Percentiles rank a stretch among this genome's conserved stretches.
These are phyloP conservation scores for Andrena bucephala DNA, from an alignment of 2,888 invertebrate genomes.

Conservation along the genomic window DNA sequence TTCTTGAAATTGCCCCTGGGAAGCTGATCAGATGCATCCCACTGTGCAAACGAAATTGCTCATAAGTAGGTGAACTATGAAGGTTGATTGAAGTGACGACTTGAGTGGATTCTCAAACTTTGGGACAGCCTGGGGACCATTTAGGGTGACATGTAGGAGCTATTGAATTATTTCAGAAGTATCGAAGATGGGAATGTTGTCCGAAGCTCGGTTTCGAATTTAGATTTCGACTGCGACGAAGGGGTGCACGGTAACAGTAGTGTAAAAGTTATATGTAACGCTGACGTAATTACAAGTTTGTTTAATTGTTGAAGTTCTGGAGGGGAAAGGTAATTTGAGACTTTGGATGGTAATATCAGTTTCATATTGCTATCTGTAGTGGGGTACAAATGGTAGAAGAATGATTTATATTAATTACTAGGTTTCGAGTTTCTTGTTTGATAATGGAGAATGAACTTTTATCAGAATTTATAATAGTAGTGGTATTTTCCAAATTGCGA, in stretches of 20 bases:
- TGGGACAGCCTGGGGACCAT: too few relatives aligned
- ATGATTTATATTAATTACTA: too few relatives aligned
- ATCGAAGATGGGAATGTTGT: constrained; percentile 1
- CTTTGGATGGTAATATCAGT: neutral
- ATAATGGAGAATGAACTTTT: too few relatives aligned
- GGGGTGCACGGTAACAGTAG: neutral
- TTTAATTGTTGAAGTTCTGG: constrained; percentile 10
- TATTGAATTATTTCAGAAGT: too few relatives aligned
- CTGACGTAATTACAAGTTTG: constrained; percentile 13
- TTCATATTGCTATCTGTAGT: neutral
- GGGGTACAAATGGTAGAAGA: too few relatives aligned
- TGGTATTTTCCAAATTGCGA: too few relatives aligned
- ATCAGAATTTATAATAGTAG: too few relatives aligned
- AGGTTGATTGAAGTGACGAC: neutral
- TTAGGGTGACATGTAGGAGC: too few relatives aligned
- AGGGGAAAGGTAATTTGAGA: neutral
- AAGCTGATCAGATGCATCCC: constrained; percentile 20
- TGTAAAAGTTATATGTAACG: neutral
- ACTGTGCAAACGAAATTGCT: constrained; percentile 9
- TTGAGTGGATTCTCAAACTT: constrained; percentile 1
- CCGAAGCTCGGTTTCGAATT: neutral
- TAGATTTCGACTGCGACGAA: neutral
- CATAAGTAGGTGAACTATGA: neutral
- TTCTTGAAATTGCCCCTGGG: neutral
- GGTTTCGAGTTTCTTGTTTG: too few relatives aligned